Evolutionary conservation across 2,113 vertebrate genomes (phyloP), one percentile per base, ranked within the genome.

Genomic region (Lophochroa leadbeateri): DNA sequence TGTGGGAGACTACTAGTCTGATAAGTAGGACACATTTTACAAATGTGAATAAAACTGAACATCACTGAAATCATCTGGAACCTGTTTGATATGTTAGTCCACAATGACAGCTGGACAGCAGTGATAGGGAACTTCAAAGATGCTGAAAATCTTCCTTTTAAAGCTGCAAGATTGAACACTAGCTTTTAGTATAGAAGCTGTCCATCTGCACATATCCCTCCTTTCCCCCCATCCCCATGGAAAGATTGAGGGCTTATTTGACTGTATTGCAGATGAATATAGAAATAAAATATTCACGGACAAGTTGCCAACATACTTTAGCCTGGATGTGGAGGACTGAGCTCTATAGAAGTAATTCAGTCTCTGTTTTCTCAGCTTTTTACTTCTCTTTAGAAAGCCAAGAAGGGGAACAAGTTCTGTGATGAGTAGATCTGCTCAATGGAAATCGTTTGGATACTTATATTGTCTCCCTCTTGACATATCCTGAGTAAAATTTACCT

Each of bases 111-210:
- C 58, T 86, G 89, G 60, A 90, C 58, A 88, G 31, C 71, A 82
- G 57, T 21, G 71, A 91, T 44, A 86, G 64, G 57, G 20, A 91
- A 17, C 37, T 89, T 87, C 47, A 79, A 64, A 92, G 71, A 61
- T 57, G 31, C 67, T 65, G 84, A 92, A 96, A 94, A 57, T 44
- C 82, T 93, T 95, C 49, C 28, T 74, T 89, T 91, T 74, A 68
- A 92, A 82, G 50, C 17, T 82, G 41, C 33, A 53, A 86, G 43
- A 52, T 41, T 58, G 61, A 91, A 57, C 44, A 43, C 7, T 24
- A 57, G 31, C 49, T 83, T 82, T 49, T 77, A 52, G 72, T 91
- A 70, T 14, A 87, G 47, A 93, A 85, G 53, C 17, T 49, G 23
- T 58, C 57, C 57, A n/a, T 58, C 33, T 58, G 33, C 21, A 35